These are phyloP conservation scores for Girardinus metallicus DNA, from an alignment of 2,797 vertebrate genomes.

Conservation along the genomic window DNA sequence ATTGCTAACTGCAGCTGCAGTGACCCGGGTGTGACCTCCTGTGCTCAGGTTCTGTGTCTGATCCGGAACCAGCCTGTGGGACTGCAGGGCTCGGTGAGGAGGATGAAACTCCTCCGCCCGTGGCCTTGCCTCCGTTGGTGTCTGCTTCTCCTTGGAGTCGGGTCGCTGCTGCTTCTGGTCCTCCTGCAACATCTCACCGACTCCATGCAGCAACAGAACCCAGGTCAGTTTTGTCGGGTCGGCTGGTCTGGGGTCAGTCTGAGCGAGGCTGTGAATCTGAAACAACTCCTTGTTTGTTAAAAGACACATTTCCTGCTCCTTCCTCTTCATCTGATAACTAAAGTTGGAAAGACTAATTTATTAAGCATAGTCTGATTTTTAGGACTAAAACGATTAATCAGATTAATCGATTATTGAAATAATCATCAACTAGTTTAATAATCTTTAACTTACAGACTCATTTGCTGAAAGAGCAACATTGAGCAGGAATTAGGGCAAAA, in stretches of 20 bases:
- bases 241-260: neutral
- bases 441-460: too few species aligned
- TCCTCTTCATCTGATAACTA: neutral
- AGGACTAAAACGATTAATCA: too few species aligned
- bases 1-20: neutral
- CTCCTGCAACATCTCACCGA: conserved; percentile 64
- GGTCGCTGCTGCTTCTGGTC: conserved; percentile 86
- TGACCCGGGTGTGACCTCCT: neutral
- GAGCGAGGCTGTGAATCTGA: neutral
- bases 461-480: too few species aligned
- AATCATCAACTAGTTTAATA: too few species aligned
- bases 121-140: conserved; percentile 82
- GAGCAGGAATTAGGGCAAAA: too few species aligned
- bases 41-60: conserved; percentile 34
- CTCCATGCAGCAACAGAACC: conserved; percentile 51
- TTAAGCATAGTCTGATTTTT: too few species aligned
- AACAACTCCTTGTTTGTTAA: neutral
- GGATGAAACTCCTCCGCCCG: conserved; percentile 50
- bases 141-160: conserved; percentile 86
- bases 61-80: conserved; percentile 44
- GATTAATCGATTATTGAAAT: too few species aligned
- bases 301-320: neutral
- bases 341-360: neutral
- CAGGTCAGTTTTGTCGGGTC: conserved; percentile 79
- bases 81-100: conserved; percentile 48